These are phyloP conservation scores for Actinia tenebrosa DNA, from an alignment of 64 coral and sea anemone genomes.

Conservation along the genomic window DNA sequence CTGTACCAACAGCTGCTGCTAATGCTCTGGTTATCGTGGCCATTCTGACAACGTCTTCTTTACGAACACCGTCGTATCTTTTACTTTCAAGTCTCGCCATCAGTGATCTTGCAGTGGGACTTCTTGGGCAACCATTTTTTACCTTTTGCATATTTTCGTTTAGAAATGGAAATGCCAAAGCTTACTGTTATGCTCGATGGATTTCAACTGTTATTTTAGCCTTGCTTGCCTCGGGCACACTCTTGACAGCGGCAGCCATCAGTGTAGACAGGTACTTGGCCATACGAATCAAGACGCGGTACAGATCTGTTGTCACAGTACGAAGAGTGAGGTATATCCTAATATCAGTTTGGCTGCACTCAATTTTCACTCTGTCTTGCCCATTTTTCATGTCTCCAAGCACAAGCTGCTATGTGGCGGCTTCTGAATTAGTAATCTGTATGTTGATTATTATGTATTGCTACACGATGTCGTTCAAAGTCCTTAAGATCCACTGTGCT, in stretches of 20 bases:
- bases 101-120: neutral
- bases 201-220: neutral
- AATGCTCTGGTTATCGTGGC: conserved; percentile 18
- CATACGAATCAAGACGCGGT: neutral
- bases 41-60: conserved; percentile 8
- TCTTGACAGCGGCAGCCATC: neutral
- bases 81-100: conserved; percentile 22
- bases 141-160: neutral
- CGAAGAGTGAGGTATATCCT: neutral
- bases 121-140: neutral
- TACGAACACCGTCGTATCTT: conserved; percentile 22
- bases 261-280: conserved; percentile 1
- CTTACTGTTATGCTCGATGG: neutral
- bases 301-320: conserved; percentile 17
- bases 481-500: conserved; percentile 2
- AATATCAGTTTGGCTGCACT: neutral
- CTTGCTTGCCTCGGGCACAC: neutral
- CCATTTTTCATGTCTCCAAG: neutral
- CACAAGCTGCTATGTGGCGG: neutral
- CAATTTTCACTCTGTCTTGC: neutral
- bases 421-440: neutral
- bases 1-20: neutral
- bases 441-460: neutral
- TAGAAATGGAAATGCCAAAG: neutral
- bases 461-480: neutral